Evolutionary conservation across 2,888 invertebrate genomes (phyloP), one percentile per base, ranked within the genome.

Genomic region (Pachydiplax longipennis): DNA sequence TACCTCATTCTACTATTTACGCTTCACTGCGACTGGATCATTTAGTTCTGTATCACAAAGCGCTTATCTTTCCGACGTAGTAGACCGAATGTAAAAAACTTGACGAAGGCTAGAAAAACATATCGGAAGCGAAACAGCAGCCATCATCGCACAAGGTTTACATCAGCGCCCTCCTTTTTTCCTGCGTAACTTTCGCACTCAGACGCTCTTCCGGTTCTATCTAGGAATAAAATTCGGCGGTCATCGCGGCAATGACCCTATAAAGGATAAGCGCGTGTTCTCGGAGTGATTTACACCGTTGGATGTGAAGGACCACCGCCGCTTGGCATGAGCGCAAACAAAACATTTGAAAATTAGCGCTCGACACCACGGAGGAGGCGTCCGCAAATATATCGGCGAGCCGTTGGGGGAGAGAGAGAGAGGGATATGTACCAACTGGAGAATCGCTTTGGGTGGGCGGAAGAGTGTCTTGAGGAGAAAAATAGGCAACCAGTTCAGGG

Each of bases 371-470:
- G 44, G 44, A 10, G 44, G 44, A 44, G 44, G 44, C 44, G 44
- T 83, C 35, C 58, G 83, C 83, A 83, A 83, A 83, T 58, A 83
- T 58, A 83, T 83, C 83, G 83, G 18, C 80, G 37, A 13, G n/a
- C 25, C n/a, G 13, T 80, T 15, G 35, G 80, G 13, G 80, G n/a
- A 4, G 35, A 35, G 80, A 35, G 80, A 80, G 37, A 37, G 37
- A 10, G 44, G 81, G 81, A 44, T n/a, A 65, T 65, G 65, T 65
- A 65, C 65, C 65, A 65, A 65, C 65, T 65, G 44, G 44, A 6
- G 10, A 10, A 44, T 44, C 44, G 10, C 44, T 10, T 0, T 44
- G 44, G 44, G 44, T 44, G 37, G 18, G 81, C 44, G 48, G 48
- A 82, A 10, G 81, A 44, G 44, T n/a, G n/a, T n/a, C n/a, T n/a